Evolutionary conservation across 2,113 vertebrate species (phyloP).

Genomic region (Vulpes vulpes): DNA sequence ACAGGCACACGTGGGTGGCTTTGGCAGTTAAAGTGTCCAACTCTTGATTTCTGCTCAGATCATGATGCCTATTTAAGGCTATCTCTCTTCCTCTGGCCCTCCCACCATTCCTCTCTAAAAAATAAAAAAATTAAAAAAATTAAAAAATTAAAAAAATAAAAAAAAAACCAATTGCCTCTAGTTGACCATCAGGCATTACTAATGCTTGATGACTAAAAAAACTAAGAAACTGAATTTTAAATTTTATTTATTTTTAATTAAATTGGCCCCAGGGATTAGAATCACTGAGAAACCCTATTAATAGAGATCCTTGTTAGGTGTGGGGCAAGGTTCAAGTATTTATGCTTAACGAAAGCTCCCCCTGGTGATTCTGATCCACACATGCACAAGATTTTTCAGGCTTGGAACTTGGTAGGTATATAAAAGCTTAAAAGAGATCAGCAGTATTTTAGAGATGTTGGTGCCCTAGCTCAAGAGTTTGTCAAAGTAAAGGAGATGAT

Average conservation of each 20-base stretch:
- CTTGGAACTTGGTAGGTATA: background rate
- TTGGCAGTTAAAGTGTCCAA: background rate
- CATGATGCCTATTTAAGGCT: background rate
- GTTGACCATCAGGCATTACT: background rate
- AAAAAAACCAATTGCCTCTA: background rate
- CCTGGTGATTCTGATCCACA: conserved; percentile 27
- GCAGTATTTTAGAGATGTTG: background rate
- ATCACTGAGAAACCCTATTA: background rate
- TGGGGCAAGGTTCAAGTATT: background rate
- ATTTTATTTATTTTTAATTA: background rate
- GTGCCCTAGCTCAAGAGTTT: background rate
- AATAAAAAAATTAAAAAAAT: background rate
- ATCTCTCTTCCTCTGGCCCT: background rate
- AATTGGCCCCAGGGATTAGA: conserved; percentile 9
- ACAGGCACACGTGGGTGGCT: background rate
- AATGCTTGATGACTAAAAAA: background rate
- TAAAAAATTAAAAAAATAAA: background rate
- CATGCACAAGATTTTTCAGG: background rate
- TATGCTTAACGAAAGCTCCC: conserved; percentile 18
- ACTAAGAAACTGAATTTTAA: conserved; percentile 20
- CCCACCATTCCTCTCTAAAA: background rate
- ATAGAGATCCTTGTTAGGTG: background rate
- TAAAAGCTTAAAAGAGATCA: background rate
- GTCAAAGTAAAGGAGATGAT: background rate
- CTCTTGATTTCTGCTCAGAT: background rate